Evolutionary conservation across 2,797 vertebrate genomes (phyloP).

Genomic region (Parauchenoglanis ngamensis): DNA sequence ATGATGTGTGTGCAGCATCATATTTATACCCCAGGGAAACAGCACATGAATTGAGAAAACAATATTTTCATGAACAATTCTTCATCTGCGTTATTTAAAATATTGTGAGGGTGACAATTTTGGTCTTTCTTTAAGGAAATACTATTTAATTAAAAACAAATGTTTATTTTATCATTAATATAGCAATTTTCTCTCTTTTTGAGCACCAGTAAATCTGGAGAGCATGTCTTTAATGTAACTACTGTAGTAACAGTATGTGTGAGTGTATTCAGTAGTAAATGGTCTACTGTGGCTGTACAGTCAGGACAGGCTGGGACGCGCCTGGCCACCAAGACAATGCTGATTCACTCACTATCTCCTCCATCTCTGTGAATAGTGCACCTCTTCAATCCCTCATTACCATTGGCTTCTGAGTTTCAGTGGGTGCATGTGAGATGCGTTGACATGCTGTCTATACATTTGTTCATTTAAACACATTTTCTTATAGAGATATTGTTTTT

Average conservation of each 20-base stretch:
- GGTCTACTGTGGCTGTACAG: constrained; percentile 26
- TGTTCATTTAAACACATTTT: background rate
- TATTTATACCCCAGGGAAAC: background rate
- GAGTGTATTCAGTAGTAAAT: constrained; percentile 37
- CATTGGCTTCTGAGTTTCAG: background rate
- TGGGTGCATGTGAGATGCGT: too few relatives aligned
- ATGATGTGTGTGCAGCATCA: background rate
- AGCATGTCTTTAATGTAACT: background rate
- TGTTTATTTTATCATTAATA: background rate
- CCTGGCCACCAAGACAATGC: constrained; percentile 24
- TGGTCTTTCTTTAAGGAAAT: background rate
- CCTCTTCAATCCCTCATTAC: background rate
- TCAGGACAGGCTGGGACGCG: constrained; percentile 43
- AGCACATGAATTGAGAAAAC: background rate
- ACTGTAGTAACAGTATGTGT: constrained; percentile 43
- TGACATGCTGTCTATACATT: background rate
- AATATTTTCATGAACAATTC: background rate
- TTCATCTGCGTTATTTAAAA: background rate
- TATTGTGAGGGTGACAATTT: background rate
- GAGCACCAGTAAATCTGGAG: background rate
- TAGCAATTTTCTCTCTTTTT: background rate
- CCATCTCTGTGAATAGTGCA: constrained; percentile 16
- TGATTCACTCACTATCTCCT: constrained; percentile 30
- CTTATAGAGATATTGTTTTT: background rate
- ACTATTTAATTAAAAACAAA: background rate